A percentile compares a stretch with the other conserved stretches of the same genome.
Evolutionary conservation across 2,888 invertebrate genomes (phyloP).

Genomic region (Drosophila monieri): DNA sequence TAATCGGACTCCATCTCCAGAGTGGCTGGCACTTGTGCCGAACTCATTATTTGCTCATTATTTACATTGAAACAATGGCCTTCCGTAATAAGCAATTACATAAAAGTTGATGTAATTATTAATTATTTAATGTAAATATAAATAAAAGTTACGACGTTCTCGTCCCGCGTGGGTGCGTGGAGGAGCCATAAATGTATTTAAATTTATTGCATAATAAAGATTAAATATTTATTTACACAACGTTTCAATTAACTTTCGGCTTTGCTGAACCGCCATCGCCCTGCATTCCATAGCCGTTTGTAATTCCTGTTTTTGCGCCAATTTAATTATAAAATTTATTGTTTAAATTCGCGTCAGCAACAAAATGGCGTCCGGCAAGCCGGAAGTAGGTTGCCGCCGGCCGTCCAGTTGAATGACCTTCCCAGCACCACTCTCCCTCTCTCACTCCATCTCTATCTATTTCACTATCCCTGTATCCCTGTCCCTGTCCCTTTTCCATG

Average conservation of each 20-base stretch:
- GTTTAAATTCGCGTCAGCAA: conserved; percentile 64
- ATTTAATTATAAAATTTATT: conserved; percentile 79
- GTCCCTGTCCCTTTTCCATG: conserved; percentile 3
- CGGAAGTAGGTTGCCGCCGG: conserved; percentile 66
- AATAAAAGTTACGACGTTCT: conserved; percentile 42
- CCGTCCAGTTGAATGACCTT: conserved; percentile 72
- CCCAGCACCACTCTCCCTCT: conserved; percentile 3
- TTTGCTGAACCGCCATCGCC: conserved; percentile 48
- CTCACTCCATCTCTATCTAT: conserved; percentile 6
- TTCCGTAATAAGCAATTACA: conserved; percentile 75
- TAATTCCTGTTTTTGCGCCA: conserved; percentile 61
- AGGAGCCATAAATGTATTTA: conserved; percentile 75
- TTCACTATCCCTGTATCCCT: conserved; percentile 1
- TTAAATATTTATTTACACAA: conserved; percentile 80
- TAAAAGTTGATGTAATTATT: conserved; percentile 77
- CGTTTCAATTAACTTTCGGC: conserved; percentile 80
- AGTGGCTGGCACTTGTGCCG: conserved; percentile 31
- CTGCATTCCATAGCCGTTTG: conserved; percentile 26
- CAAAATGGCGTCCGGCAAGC: conserved; percentile 69
- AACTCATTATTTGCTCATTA: conserved; percentile 50
- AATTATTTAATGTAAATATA: conserved; percentile 71
- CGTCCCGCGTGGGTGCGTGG: conserved; percentile 24
- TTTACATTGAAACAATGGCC: conserved; percentile 35
- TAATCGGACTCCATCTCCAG: conserved; percentile 23
- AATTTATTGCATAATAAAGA: conserved; percentile 80